A percentile compares a stretch with the other conserved stretches of the same genome.
Conservation (phyloP, 2,113 vertebrate species). For the Gasterosteus nipponicus region DNA sequence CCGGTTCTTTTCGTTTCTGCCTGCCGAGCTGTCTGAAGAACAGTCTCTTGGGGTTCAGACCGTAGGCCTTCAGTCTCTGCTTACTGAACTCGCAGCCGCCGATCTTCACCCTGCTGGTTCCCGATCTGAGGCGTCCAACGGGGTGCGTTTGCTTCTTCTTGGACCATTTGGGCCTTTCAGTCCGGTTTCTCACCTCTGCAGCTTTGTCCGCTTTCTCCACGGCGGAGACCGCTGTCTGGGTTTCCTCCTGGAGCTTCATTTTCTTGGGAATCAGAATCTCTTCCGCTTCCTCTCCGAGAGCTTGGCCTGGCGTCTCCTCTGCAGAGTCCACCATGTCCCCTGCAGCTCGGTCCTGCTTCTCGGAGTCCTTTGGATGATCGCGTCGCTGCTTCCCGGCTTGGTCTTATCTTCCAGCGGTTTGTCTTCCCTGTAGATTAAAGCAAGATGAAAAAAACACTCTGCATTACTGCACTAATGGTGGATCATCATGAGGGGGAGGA, state of each 20-base stretch:
- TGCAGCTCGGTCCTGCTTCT: constrained; percentile 31
- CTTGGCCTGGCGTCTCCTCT: neutral
- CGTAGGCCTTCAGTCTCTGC: constrained; percentile 87
- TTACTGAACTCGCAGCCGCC: constrained; percentile 85
- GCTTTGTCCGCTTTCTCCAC: constrained; percentile 1
- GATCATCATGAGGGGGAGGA: neutral
- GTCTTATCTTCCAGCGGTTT: constrained; percentile 55
- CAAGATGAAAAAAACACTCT: neutral
- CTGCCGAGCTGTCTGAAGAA: constrained; percentile 85
- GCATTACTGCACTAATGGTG: neutral
- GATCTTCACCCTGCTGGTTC: constrained; percentile 75
- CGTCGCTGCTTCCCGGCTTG: constrained; percentile 74
- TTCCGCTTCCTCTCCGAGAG: constrained; percentile 38
- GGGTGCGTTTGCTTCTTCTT: constrained; percentile 67
- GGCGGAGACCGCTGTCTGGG: neutral
- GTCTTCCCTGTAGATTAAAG: constrained; percentile 61
- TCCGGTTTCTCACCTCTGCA: constrained; percentile 10
- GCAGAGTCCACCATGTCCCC: constrained; percentile 16
- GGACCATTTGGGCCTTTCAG: constrained; percentile 53
- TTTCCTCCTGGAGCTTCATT: constrained; percentile 49
- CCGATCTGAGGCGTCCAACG: constrained; percentile 62
- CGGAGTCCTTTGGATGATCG: constrained; percentile 49
- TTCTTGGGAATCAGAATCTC: constrained; percentile 74
- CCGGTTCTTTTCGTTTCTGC: constrained; percentile 70
- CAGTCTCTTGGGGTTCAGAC: constrained; percentile 88